Percentiles rank a stretch among this genome's conserved stretches.
These are phyloP conservation scores for Pristionchus arcanus DNA, from an alignment of 2,888 invertebrate genomes.

Conservation along the genomic window DNA sequence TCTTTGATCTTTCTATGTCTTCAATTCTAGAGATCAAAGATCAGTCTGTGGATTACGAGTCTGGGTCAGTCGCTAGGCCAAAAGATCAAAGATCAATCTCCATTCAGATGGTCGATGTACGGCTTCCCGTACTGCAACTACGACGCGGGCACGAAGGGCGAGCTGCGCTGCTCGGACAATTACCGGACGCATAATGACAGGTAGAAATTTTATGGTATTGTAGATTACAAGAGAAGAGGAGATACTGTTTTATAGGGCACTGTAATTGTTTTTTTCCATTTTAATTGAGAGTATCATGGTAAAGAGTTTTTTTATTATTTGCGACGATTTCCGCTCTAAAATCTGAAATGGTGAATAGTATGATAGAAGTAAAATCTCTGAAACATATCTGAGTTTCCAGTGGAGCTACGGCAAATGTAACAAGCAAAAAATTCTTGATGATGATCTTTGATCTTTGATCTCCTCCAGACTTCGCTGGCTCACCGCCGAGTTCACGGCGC, in stretches of 20 bases:
- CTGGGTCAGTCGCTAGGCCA: neutral
- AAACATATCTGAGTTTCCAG: no score
- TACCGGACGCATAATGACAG: constrained; percentile 53
- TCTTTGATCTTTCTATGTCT: neutral
- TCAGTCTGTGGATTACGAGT: no score
- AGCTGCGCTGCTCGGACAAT: constrained; percentile 51
- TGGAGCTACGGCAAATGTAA: no score
- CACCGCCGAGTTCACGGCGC: constrained; percentile 59
- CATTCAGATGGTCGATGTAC: constrained; percentile 66
- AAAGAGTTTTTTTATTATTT: no score
- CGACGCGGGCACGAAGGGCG: constrained; percentile 59
- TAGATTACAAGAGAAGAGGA: neutral
- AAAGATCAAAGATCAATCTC: neutral
- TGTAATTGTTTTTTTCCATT: no score
- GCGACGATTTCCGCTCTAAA: no score
- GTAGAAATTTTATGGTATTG: constrained; percentile 4
- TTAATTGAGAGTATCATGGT: no score
- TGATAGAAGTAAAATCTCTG: no score
- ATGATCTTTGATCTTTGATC: neutral
- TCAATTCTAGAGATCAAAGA: neutral
- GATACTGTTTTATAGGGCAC: no score
- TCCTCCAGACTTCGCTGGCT: constrained; percentile 61
- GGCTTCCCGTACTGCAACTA: constrained; percentile 67
- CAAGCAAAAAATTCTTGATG: no score
- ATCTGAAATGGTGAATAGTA: no score